Evolutionary conservation across 2,888 invertebrate genomes (phyloP).

Genomic region (Suillia variegata): DNA sequence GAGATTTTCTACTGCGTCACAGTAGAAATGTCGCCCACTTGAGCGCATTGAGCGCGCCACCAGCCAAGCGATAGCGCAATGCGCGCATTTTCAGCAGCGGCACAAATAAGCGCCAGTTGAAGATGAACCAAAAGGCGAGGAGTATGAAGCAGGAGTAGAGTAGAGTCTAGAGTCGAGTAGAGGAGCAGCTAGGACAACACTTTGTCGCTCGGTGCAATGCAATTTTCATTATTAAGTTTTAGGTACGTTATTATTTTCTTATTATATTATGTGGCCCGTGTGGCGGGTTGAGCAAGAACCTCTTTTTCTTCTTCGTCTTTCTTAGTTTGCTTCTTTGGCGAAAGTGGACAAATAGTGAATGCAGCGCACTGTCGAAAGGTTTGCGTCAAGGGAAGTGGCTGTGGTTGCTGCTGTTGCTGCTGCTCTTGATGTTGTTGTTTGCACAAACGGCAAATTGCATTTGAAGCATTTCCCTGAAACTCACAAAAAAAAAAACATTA

Average conservation of each 20-base stretch:
- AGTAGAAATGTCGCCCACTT: slow-evolving; percentile 8
- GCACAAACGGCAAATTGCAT: slow-evolving; percentile 21
- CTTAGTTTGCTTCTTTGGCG: too few species aligned
- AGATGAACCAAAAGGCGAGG: too few species aligned
- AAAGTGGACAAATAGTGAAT: too few species aligned
- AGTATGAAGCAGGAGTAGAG: too few species aligned
- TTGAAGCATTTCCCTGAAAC: slow-evolving; percentile 11
- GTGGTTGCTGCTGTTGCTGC: too few species aligned
- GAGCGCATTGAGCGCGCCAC: slow-evolving; percentile 9
- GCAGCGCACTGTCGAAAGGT: too few species aligned
- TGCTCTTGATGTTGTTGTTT: slow-evolving; percentile 14
- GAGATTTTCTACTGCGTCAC: too few species aligned
- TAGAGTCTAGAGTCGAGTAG: too few species aligned
- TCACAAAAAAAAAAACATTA: too few species aligned
- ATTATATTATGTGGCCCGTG: slow-evolving; percentile 17
- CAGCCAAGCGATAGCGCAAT: background rate
- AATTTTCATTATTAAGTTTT: slow-evolving; percentile 29
- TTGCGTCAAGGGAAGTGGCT: too few species aligned
- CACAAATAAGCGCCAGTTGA: slow-evolving; percentile 6
- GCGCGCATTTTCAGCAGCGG: slow-evolving; percentile 5
- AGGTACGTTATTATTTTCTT: slow-evolving; percentile 30
- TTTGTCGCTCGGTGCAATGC: slow-evolving; percentile 12
- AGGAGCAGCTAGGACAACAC: too few species aligned
- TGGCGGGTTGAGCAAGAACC: background rate
- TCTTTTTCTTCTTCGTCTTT: too few species aligned